phyloP scores from a whole-genome alignment of 2,797 vertebrate genomes.

The Aeoliscus strigatus region DNA sequence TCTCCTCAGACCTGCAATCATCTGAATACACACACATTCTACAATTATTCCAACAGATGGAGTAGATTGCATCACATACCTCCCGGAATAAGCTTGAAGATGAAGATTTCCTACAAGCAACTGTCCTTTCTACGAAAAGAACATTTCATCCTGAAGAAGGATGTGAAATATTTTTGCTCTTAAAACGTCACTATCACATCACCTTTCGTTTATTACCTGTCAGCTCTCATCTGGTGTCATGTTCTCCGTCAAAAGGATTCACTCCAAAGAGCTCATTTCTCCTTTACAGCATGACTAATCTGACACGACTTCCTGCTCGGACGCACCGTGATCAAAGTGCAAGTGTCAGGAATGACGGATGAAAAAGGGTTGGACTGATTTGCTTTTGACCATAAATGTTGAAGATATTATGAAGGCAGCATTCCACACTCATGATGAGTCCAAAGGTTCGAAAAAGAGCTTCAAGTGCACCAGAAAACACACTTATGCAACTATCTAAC shows the following conservation, averaged over 20 bases:
- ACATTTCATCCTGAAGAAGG: constrained; percentile 2
- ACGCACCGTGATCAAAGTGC: constrained; percentile 66
- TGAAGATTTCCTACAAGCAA: background rate
- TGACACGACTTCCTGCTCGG: constrained; percentile 44
- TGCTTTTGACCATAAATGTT: constrained; percentile 13
- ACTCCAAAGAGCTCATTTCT: background rate
- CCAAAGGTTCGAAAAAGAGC: constrained; percentile 66
- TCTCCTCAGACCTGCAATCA: no score
- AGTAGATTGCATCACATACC: no score
- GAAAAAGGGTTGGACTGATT: constrained; percentile 17
- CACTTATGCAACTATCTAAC: no score
- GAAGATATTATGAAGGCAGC: background rate
- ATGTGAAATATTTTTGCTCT: no score
- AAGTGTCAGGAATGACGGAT: constrained; percentile 27
- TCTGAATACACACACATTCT: no score
- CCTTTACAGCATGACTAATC: background rate
- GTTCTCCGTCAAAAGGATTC: background rate
- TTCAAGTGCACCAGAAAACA: background rate
- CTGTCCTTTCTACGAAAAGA: constrained; percentile 4
- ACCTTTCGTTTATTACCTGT: constrained; percentile 33
- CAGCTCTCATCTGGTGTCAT: constrained; percentile 29
- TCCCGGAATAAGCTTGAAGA: background rate
- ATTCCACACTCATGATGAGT: constrained; percentile 38
- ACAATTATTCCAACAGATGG: no score
- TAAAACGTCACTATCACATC: background rate